A percentile compares a stretch with the other conserved stretches of the same genome.
phyloP scores from a whole-genome alignment of 2,113 vertebrate species.

The Apodemus sylvaticus region DNA sequence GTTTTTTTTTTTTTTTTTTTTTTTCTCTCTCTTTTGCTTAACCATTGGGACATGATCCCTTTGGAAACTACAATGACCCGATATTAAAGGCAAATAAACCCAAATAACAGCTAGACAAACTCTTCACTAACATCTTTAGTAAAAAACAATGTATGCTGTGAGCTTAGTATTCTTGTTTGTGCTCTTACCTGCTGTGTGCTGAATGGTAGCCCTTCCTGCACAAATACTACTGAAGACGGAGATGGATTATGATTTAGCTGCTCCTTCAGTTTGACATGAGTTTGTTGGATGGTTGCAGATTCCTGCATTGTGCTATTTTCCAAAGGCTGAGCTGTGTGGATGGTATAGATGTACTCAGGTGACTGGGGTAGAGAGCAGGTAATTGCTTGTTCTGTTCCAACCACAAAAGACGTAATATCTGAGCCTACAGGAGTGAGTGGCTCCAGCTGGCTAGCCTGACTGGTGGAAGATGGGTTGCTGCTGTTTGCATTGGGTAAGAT shows the following conservation, averaged over 20 bases:
- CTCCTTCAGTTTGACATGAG: constrained; percentile 76
- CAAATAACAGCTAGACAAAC: constrained; percentile 52
- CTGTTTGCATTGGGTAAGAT: constrained; percentile 66
- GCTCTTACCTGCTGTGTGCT: constrained; percentile 79
- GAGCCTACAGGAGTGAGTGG: constrained; percentile 80
- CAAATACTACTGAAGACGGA: constrained; percentile 73
- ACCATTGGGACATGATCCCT: not conserved
- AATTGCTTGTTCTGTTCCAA: constrained; percentile 77
- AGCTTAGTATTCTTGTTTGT: not conserved
- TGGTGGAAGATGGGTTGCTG: constrained; percentile 71
- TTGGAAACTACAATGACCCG: constrained; percentile 42
- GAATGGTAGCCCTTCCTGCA: constrained; percentile 78
- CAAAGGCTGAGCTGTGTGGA: constrained; percentile 70
- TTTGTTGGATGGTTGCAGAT: constrained; percentile 68
- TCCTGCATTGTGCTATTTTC: constrained; percentile 75
- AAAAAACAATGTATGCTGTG: not conserved
- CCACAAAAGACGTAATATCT: constrained; percentile 79
- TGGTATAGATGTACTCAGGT: constrained; percentile 79
- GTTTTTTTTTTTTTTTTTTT: not conserved
- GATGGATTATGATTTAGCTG: constrained; percentile 67
- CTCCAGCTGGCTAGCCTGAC: constrained; percentile 77
- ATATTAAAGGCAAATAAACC: constrained; percentile 5
- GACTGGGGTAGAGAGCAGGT: constrained; percentile 78
- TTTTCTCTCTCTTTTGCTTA: not conserved
- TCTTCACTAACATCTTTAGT: not conserved